These are phyloP conservation scores for Cyanoderma ruficeps DNA, from an alignment of 2,113 vertebrate genomes.

Conservation along the genomic window DNA sequence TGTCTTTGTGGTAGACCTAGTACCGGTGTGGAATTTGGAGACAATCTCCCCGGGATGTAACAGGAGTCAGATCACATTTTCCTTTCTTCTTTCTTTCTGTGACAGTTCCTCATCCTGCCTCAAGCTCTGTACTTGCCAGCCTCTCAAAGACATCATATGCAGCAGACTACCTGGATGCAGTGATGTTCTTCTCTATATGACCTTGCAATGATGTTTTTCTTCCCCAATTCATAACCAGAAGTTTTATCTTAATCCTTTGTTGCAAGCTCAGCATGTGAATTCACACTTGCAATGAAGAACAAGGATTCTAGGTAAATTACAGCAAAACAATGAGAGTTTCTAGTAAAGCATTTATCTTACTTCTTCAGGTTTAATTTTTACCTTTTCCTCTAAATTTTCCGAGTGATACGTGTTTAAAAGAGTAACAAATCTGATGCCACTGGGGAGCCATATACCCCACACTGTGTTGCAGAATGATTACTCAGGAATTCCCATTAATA, in stretches of 20 bases:
- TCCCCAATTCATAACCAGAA: not conserved
- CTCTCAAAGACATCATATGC: conserved; percentile 15
- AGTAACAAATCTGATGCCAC: not conserved
- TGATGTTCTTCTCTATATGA: conserved; percentile 27
- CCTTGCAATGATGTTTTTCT: conserved; percentile 23
- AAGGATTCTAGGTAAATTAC: conserved; percentile 26
- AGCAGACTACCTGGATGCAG: conserved; percentile 45
- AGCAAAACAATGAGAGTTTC: not conserved
- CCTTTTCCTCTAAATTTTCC: not conserved
- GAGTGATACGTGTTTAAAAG: not conserved
- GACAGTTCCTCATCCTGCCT: conserved; percentile 37
- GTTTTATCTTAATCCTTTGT: conserved; percentile 48
- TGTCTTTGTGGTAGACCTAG: not conserved
- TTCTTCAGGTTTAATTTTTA: conserved; percentile 6
- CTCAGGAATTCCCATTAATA: not conserved
- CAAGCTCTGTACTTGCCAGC: conserved; percentile 29
- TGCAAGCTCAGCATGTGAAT: conserved; percentile 23
- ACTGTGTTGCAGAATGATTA: not conserved
- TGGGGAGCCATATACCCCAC: not conserved
- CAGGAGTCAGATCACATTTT: conserved; percentile 13
- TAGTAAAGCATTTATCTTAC: not conserved
- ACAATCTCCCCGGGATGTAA: not conserved
- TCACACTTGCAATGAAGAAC: not conserved
- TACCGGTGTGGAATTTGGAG: not conserved
- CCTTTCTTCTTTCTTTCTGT: conserved; percentile 16